A percentile compares a stretch with the other conserved stretches of the same genome.
These are phyloP conservation scores for Chloromyia formosa DNA, from an alignment of 2,888 invertebrate genomes.

Conservation along the genomic window DNA sequence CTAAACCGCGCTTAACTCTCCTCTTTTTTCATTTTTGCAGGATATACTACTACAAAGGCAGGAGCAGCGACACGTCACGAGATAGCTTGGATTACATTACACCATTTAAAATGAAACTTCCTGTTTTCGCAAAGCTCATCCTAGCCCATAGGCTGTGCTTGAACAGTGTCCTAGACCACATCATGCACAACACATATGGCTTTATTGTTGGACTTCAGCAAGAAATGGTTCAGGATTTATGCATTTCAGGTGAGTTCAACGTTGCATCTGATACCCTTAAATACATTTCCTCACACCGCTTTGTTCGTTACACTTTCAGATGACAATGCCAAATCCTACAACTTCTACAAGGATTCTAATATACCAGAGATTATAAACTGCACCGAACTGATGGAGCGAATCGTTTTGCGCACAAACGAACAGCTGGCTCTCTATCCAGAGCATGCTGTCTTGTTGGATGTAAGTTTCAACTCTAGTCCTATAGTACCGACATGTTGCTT, in stretches of 20 bases:
- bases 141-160: slow-evolving; percentile 57
- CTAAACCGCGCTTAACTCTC: slow-evolving; percentile 2
- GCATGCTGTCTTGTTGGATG: slow-evolving; percentile 85
- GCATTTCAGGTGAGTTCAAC: slow-evolving; percentile 49
- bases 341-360: slow-evolving; percentile 85
- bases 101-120: slow-evolving; percentile 53
- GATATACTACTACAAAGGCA: slow-evolving; percentile 55
- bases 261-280: too few species aligned
- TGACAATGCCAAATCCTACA: too few species aligned
- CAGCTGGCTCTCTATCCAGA: slow-evolving; percentile 86
- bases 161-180: slow-evolving; percentile 57
- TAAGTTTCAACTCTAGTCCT: slow-evolving; percentile 64
- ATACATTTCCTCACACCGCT: too few species aligned
- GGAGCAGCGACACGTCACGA: slow-evolving; percentile 34
- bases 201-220: slow-evolving; percentile 60
- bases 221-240: slow-evolving; percentile 55
- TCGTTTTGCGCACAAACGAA: slow-evolving; percentile 70
- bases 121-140: too few species aligned
- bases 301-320: slow-evolving; percentile 8
- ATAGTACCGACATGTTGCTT: not conserved
- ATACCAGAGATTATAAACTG: slow-evolving; percentile 80
- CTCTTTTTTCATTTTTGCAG: slow-evolving; percentile 41
- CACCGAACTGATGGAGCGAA: slow-evolving; percentile 72
- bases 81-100: slow-evolving; percentile 52
- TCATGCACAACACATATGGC: slow-evolving; percentile 57